Evolutionary conservation across 1,140 invertebrate genomes (phyloP).

Genomic region (Drosophila jambulina): DNA sequence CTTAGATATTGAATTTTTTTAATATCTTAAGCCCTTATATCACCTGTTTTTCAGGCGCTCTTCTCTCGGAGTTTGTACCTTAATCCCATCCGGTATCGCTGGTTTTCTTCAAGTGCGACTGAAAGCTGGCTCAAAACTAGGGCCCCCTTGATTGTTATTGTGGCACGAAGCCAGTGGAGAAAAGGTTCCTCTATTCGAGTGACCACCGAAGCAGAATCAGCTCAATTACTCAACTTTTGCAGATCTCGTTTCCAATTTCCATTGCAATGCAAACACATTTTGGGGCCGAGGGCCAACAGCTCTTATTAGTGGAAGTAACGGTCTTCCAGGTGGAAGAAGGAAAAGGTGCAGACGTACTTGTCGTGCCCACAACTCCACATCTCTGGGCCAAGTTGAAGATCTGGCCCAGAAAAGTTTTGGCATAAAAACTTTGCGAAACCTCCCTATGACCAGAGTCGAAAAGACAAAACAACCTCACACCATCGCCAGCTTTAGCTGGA

Average conservation of each 20-base stretch:
- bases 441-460: conserved; percentile 40
- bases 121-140: background rate
- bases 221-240: conserved; percentile 69
- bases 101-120: conserved; percentile 18
- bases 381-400: conserved; percentile 42
- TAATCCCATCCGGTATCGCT: too few species aligned
- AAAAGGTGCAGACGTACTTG: conserved; percentile 47
- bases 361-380: conserved; percentile 22
- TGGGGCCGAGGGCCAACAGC: conserved; percentile 34
- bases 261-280: conserved; percentile 62
- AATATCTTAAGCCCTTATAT: too few species aligned
- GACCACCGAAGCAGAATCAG: conserved; percentile 60
- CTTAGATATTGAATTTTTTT: background rate
- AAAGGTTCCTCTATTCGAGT: conserved; percentile 27
- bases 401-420: conserved; percentile 45
- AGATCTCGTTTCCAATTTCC: conserved; percentile 61
- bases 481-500: conserved; percentile 34
- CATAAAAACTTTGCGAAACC: conserved; percentile 43
- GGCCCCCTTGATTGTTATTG: conserved; percentile 51
- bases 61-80: background rate
- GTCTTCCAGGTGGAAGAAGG: conserved; percentile 28
- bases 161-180: conserved; percentile 44
- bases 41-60: background rate
- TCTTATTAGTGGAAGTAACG: conserved; percentile 39
- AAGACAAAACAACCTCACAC: conserved; percentile 65